Evolutionary conservation across 1,140 invertebrate species (phyloP).

Genomic region (Drosophila nasuta): DNA sequence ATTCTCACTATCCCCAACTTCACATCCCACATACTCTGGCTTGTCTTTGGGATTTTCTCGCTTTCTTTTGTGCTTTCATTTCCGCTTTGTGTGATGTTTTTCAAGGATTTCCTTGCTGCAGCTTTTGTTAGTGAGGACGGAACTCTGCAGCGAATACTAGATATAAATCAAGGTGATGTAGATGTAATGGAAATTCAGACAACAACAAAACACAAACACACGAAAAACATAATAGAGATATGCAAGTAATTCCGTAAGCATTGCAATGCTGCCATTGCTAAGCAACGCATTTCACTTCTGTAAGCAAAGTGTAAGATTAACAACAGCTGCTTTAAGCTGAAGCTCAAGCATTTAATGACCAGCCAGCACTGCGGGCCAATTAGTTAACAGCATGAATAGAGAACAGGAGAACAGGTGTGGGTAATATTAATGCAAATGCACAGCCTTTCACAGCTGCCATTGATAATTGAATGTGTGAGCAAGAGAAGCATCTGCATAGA

Average conservation of each 20-base stretch:
- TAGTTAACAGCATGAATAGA: slow-evolving; percentile 16
- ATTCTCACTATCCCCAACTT: neutral
- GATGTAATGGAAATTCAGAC: neutral
- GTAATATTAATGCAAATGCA: slow-evolving; percentile 4
- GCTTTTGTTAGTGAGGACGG: neutral
- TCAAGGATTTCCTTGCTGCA: slow-evolving; percentile 3
- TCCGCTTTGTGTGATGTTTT: neutral
- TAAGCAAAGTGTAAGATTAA: slow-evolving; percentile 22
- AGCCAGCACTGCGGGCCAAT: slow-evolving; percentile 16
- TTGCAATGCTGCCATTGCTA: neutral
- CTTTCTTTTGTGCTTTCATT: neutral
- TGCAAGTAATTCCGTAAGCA: neutral
- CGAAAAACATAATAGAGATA: neutral
- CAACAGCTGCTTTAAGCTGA: slow-evolving; percentile 8
- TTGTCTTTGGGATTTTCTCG: neutral
- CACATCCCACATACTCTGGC: neutral
- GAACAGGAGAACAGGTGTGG: neutral
- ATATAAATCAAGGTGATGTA: slow-evolving; percentile 2
- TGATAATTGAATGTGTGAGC: neutral
- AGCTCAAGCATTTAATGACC: slow-evolving; percentile 4
- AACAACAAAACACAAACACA: neutral
- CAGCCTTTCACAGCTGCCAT: neutral
- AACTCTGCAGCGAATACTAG: neutral
- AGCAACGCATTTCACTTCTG: neutral
- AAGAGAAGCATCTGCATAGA: too few relatives aligned